These are phyloP conservation scores for Leptinotarsa undecemlineata DNA, from an alignment of 1,140 invertebrate species.

Conservation along the genomic window DNA sequence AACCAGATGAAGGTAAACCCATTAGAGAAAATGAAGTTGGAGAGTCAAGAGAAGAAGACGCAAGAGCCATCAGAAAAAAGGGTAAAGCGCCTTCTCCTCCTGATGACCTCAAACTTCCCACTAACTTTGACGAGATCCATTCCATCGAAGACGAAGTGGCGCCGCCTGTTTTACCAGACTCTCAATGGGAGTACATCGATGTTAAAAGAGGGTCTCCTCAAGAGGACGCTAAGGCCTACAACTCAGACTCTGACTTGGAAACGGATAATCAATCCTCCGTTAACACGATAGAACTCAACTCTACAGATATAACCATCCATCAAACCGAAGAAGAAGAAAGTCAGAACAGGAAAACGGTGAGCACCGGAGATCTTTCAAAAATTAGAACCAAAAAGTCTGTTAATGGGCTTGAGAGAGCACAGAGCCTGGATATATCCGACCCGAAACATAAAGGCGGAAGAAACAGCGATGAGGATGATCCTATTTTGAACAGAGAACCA, in stretches of 20 bases:
- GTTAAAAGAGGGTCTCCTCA: slow-evolving; percentile 22
- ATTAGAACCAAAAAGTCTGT: slow-evolving; percentile 64
- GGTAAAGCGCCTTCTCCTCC: slow-evolving; percentile 75
- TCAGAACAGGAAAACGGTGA: slow-evolving; percentile 76
- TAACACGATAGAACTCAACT: slow-evolving; percentile 70
- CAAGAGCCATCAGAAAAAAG: slow-evolving; percentile 67
- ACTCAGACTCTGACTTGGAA: slow-evolving; percentile 60
- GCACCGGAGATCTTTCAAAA: slow-evolving; percentile 77
- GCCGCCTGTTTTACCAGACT: slow-evolving; percentile 8
- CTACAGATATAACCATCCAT: slow-evolving; percentile 75
- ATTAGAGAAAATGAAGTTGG: slow-evolving; percentile 66
- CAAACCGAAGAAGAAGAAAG: slow-evolving; percentile 65
- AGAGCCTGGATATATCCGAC: slow-evolving; percentile 79
- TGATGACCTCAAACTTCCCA: slow-evolving; percentile 40
- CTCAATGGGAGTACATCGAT: slow-evolving; percentile 19
- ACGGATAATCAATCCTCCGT: slow-evolving; percentile 56
- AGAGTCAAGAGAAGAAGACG: slow-evolving; percentile 52
- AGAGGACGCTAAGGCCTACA: slow-evolving; percentile 33
- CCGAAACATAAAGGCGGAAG: slow-evolving; percentile 61
- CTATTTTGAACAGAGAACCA: slow-evolving; percentile 61
- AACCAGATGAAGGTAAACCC: slow-evolving; percentile 55
- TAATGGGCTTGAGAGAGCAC: slow-evolving; percentile 72
- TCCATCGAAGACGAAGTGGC: slow-evolving; percentile 25
- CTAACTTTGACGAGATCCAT: slow-evolving; percentile 42
- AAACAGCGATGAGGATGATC: slow-evolving; percentile 49